phyloP scores from a whole-genome alignment of 2,113 vertebrate species.

The Engraulis encrasicolus region DNA sequence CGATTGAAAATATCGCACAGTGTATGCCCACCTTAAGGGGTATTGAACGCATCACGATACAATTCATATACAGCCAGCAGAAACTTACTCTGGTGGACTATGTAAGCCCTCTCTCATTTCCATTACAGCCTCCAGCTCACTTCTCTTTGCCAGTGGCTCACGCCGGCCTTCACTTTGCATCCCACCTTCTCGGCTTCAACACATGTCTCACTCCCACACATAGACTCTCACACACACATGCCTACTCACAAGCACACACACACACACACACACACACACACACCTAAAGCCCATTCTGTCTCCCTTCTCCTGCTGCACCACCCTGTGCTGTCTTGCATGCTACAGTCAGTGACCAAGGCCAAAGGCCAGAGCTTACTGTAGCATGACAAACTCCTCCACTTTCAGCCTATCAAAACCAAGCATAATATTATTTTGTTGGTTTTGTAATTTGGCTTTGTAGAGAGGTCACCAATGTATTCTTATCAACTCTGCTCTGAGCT shows the following conservation, averaged over 20 bases:
- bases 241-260: no score
- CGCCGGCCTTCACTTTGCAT: background rate
- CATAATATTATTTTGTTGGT: no score
- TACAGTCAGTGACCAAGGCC: background rate
- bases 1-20: no score
- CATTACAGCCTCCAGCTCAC: background rate
- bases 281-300: background rate
- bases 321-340: background rate
- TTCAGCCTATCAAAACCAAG: background rate
- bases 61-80: no score
- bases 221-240: no score
- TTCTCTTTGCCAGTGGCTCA: background rate
- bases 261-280: no score
- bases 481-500: background rate
- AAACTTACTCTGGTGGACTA: no score
- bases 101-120: constrained; percentile 3
- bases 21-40: no score
- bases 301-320: background rate
- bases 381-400: background rate
- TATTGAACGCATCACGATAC: no score
- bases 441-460: no score
- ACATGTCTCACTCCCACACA: background rate
- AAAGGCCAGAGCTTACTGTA: background rate
- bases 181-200: background rate
- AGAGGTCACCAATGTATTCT: no score